A percentile compares a stretch with the other conserved stretches of the same genome.
phyloP scores from a whole-genome alignment of 1,140 invertebrate species.

The Cydia splendana region DNA sequence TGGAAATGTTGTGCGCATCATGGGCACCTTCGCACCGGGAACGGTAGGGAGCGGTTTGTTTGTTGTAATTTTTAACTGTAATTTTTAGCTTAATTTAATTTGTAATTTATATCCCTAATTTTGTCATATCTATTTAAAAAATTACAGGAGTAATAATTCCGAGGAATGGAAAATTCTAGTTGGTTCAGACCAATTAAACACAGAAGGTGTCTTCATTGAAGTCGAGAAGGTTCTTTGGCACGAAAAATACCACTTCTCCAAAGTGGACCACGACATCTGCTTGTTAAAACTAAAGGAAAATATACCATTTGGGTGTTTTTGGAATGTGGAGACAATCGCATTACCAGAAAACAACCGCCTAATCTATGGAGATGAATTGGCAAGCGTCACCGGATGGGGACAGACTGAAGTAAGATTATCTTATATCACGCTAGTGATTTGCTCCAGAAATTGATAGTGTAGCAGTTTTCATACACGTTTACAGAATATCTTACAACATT shows the following conservation, averaged over 20 bases:
- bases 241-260: background rate
- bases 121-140: background rate
- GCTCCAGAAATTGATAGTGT: too few species aligned
- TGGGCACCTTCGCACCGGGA: too few species aligned
- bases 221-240: background rate
- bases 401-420: background rate
- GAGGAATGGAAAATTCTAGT: background rate
- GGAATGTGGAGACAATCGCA: background rate
- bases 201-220: background rate
- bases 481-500: too few species aligned
- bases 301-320: background rate
- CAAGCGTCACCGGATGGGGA: background rate
- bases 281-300: conserved; percentile 6
- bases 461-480: too few species aligned
- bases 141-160: background rate
- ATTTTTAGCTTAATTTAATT: too few species aligned
- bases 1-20: too few species aligned
- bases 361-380: background rate
- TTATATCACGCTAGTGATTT: too few species aligned
- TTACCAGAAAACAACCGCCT: background rate
- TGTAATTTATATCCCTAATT: background rate
- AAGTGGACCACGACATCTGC: background rate
- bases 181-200: background rate
- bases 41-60: too few species aligned
- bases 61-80: too few species aligned